Evolutionary conservation across 2,888 invertebrate species (phyloP).

Genomic region (Malthinus flaveolus): DNA sequence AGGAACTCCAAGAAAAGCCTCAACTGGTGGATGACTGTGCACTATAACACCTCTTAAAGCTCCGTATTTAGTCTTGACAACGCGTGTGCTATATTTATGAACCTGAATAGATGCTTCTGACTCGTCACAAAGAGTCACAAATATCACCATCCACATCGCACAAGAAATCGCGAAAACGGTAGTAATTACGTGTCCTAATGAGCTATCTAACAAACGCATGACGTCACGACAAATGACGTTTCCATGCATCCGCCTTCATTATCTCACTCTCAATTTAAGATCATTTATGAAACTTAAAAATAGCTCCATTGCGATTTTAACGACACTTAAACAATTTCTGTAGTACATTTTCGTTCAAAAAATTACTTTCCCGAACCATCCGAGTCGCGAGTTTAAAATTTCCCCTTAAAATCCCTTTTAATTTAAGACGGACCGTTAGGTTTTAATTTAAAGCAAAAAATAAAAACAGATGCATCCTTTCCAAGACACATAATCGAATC

Average conservation of each 20-base stretch:
- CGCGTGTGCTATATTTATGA: constrained; percentile 80
- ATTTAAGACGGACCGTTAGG: background rate
- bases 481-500: background rate
- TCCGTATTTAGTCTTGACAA: constrained; percentile 89
- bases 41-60: constrained; percentile 83
- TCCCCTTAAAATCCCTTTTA: background rate
- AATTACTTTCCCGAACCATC: too few species aligned
- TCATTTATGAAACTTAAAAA: constrained; percentile 1
- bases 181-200: constrained; percentile 46
- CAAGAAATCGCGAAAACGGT: constrained; percentile 47
- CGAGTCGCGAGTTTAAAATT: background rate
- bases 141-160: constrained; percentile 58
- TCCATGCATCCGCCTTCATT: constrained; percentile 41
- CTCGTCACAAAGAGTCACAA: constrained; percentile 62
- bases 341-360: background rate
- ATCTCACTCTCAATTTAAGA: constrained; percentile 15
- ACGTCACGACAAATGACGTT: constrained; percentile 48
- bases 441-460: background rate
- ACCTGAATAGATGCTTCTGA: constrained; percentile 58
- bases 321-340: background rate
- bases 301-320: too few species aligned
- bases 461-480: background rate
- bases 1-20: constrained; percentile 91
- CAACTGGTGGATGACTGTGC: constrained; percentile 79
- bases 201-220: constrained; percentile 50